Base-by-base conservation (phyloP, 2,113 vertebrate species). In the Eurystomus gularis region DNA sequence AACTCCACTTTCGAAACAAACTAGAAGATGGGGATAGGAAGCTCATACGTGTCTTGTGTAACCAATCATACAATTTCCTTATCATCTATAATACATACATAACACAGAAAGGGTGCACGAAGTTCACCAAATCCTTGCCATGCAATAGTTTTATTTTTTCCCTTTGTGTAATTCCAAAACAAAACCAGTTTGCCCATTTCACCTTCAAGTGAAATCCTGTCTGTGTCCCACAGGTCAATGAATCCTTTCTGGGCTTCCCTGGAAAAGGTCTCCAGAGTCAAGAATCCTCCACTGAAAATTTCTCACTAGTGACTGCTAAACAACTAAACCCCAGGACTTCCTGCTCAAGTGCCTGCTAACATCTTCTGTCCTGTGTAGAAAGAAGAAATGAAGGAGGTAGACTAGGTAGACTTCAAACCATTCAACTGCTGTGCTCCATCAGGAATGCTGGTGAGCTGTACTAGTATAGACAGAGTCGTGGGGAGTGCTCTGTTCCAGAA, bases 291-390 rank as follows among this genome's bases (percentile, higher is more conserved):
- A 66, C 54, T 75, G 71, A 75, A 87, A 93, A 72, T 82, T 31
- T 84, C 66, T 94, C 55, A 33, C 64, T 66, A 80, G 16, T 1
- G 9, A 39, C 57, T 69, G 49, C 61, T 49, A 55, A 62, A 82
- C 75, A 94, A 77, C 81, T 66, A 85, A 94, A 92, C 35, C n/a
- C 31, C 7, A 20, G 42, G 68, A 70, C 51, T 64, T 77, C 54
- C 11, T 80, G n/a, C 48, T 90, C 76, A 82, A 88, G 88, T 92
- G 68, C 82, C 76, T 90, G 68, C 93, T 96, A 75, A 83, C 82
- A 35, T 90, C 16, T 49, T 88, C 60, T 75, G 55, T 92, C 48
- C 44, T 54, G 68, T 68, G 51, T 33, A 54, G 4, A 37, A 82
- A 55, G 68, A 71, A 58, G 72, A 90, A 76, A 61, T 31, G 31